phyloP scores from a whole-genome alignment of 1,140 invertebrate species.

The Scaptomyza hsui region DNA sequence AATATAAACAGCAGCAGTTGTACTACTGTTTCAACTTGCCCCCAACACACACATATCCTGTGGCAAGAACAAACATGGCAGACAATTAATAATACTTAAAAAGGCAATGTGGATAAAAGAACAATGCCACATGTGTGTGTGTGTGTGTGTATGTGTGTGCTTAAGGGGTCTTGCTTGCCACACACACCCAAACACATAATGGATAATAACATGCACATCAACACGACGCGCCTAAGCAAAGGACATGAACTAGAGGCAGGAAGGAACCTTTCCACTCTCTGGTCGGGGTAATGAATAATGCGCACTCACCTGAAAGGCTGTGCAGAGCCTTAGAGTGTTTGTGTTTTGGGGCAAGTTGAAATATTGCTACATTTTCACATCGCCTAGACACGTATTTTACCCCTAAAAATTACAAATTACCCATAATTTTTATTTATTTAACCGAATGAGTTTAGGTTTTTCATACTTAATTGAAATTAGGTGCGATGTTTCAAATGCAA shows the following conservation, averaged over 20 bases:
- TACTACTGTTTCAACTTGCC: constrained; percentile 7
- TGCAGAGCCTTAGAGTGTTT: constrained; percentile 19
- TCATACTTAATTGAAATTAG: constrained; percentile 73
- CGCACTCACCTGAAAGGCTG: constrained; percentile 73
- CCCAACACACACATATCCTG: constrained; percentile 52
- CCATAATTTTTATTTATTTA: constrained; percentile 49
- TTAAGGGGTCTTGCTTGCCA: constrained; percentile 24
- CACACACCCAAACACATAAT: constrained; percentile 27
- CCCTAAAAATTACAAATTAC: constrained; percentile 71
- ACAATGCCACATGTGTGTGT: background rate
- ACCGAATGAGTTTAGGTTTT: constrained; percentile 16
- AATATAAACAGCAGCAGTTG: constrained; percentile 6
- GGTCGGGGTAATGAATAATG: constrained; percentile 71
- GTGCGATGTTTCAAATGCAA: constrained; percentile 75
- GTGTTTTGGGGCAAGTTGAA: constrained; percentile 40
- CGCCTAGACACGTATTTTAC: constrained; percentile 23
- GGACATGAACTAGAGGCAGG: constrained; percentile 4
- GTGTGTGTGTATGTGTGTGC: constrained; percentile 9
- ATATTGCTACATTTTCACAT: constrained; percentile 64
- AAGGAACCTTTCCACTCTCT: constrained; percentile 13
- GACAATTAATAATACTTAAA: constrained; percentile 83
- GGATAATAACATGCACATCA: constrained; percentile 66
- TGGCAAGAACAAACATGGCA: constrained; percentile 61
- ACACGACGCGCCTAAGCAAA: constrained; percentile 48
- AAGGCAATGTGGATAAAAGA: constrained; percentile 42